Base-by-base conservation (phyloP, 2,888 invertebrate genomes). In the Perdita meconis region DNA sequence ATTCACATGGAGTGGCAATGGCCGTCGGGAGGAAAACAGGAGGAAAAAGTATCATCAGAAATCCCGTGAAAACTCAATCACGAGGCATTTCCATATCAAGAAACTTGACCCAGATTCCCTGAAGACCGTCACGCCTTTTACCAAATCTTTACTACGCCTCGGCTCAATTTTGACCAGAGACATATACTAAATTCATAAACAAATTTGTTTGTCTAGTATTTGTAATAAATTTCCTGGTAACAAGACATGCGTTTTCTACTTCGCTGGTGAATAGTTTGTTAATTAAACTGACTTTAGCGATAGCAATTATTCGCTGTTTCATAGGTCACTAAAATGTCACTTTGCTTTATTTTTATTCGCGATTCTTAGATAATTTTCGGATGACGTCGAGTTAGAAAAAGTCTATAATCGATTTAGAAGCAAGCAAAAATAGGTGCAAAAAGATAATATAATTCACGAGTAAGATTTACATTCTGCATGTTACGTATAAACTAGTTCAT, bases 121-220 rank as follows among this genome's bases (percentile, higher is more conserved):
- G 30, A 77, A n/a, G 5, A 61, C 24, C 60, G 12, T 61, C 10
- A 81, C 79, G 30, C 74, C 82, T 3, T 82, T 87, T 2, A 76
- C 81, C 2, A 82, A 68, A 80, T 84, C 86, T 1, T n/a, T 85
- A 10, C 57, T 87, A 16, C 65, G 71, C 6, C 70, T 85, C 0
- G 65, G 64, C 10, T 63, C 75, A 2, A 73, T 81, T 61, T 78
- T 84, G n/a, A 38, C 57, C 0, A 57, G 3, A 16, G 59, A 38
- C 30, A 24, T 36, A 3, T 22, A 3, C 8, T 72, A 56, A 75
- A 47, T 61, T 13, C 6, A 13, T 12, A n/a, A 0, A 3, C n/a
- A 34, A 0, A 22, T 38, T 38, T 10, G 10, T 24, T 2, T 36
- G 16, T 13, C 4, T 12, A 22, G 8, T 0, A 12, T 12, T n/a